Percentiles rank a stretch among this genome's conserved stretches.
These are phyloP conservation scores for Apus apus DNA, from an alignment of 2,113 vertebrate genomes.

Conservation along the genomic window DNA sequence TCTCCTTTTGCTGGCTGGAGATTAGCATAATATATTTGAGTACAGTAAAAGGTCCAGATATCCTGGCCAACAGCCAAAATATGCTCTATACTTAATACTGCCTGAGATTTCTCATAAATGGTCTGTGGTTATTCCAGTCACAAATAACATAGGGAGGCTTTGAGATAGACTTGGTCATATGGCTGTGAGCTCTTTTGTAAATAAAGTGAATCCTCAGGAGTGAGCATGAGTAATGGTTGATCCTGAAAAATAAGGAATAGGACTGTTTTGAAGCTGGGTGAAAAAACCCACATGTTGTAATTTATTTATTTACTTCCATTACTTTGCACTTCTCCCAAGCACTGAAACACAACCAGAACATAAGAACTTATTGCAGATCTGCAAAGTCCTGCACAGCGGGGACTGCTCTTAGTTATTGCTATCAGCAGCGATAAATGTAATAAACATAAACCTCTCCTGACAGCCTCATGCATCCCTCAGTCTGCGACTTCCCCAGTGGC, in stretches of 20 bases:
- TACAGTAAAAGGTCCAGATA: neutral
- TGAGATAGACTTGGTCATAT: conserved; percentile 19
- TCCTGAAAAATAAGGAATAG: conserved; percentile 19
- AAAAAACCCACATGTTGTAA: neutral
- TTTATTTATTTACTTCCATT: conserved; percentile 52
- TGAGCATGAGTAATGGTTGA: conserved; percentile 20
- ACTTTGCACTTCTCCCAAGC: conserved; percentile 34
- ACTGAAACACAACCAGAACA: neutral
- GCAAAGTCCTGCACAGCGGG: conserved; percentile 8
- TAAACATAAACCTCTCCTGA: conserved; percentile 30
- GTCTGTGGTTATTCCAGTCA: conserved; percentile 24
- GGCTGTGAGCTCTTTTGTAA: conserved; percentile 37
- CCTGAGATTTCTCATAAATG: conserved; percentile 17
- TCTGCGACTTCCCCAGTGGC: neutral
- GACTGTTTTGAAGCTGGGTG: conserved; percentile 17
- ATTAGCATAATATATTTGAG: conserved; percentile 6
- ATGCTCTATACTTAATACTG: neutral
- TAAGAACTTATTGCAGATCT: conserved; percentile 49
- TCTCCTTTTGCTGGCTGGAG: neutral
- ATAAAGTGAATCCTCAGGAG: conserved; percentile 25
- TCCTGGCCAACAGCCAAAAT: neutral
- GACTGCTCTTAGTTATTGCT: conserved; percentile 50
- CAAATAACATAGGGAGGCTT: conserved; percentile 20
- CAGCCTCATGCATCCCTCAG: conserved; percentile 13
- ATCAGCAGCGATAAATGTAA: conserved; percentile 54